Evolutionary conservation across 2,113 vertebrate genomes (phyloP), one percentile per base, ranked within the genome.

Genomic region (Lophius piscatorius): DNA sequence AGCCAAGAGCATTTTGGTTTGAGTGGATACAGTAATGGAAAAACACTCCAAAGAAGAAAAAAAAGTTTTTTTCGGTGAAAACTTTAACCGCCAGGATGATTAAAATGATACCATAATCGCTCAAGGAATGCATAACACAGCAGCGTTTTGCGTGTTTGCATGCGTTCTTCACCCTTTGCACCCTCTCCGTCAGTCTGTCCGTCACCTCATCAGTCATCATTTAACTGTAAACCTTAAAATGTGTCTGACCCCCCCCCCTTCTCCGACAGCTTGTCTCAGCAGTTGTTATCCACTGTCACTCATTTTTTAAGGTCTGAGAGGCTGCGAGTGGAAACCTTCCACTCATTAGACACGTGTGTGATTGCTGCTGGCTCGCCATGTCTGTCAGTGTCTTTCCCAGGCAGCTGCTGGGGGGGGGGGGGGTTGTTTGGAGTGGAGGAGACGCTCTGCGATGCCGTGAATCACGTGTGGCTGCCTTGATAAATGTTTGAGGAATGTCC

Each of bases 391-490:
- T 67, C 59, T 51, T 46, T 52, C 67, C 58, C 22, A n/a, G 47
- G 36, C 66, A 60, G 77, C 69, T 70, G 74, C 51, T 72, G 39
- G 47, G 55, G 45, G 48, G 44, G 22, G 47, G 58, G 45, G 47
- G 45, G 59, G 59, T 63, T 65, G 45, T 74, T 78, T 75, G 18
- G 72, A 63, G 66, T 71, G 48, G 49, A 31, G 52, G 49, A 52
- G 29, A 77, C 67, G 74, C 59, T 77, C 71, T 58, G 72, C 38
- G n/a, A 59, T 10, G 58, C 59, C 8, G 24, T 76, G 78, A 84
- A 59, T 81, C 78, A 81, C 45, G 51, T 62, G 63, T 38, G 59
- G 55, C 68, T 26, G 67, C 33, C 63, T 70, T 78, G 79, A 82
- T 71, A 69, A 51, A 84, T 78, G 74, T 63, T 63, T 45, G 23